Evolutionary conservation across 2,888 invertebrate genomes (phyloP).

Genomic region (Seira sanloemensis): DNA sequence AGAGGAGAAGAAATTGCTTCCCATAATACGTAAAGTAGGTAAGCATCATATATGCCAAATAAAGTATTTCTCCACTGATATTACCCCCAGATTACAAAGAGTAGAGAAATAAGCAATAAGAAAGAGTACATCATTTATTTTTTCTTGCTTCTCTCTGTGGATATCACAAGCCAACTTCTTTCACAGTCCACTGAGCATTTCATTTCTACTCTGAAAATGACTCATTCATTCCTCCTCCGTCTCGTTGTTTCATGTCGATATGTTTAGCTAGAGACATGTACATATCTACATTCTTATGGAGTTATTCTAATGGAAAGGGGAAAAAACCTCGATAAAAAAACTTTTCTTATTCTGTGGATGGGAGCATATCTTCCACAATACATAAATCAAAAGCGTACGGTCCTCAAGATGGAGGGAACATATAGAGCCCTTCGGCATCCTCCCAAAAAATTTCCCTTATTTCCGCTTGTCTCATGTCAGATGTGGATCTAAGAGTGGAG

Average conservation of each 20-base stretch:
- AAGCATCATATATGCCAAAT: too few species aligned
- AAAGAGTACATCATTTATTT: slow-evolving; percentile 3
- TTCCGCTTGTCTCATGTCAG: slow-evolving; percentile 6
- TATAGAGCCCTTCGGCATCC: slow-evolving; percentile 21
- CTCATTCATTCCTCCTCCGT: slow-evolving; percentile 23
- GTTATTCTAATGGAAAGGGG: too few species aligned
- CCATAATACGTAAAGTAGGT: too few species aligned
- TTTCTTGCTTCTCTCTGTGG: not conserved
- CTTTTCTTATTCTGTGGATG: too few species aligned
- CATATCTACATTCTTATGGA: too few species aligned
- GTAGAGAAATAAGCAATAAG: slow-evolving; percentile 1
- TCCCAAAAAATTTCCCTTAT: slow-evolving; percentile 16
- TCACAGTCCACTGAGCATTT: slow-evolving; percentile 53
- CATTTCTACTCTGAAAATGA: slow-evolving; percentile 47
- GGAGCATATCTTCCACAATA: not conserved
- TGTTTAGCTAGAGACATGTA: too few species aligned
- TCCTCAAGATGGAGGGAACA: not conserved
- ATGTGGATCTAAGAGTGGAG: not conserved
- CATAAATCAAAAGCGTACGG: slow-evolving; percentile 26
- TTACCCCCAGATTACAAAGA: not conserved
- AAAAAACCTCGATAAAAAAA: too few species aligned
- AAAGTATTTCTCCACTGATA: not conserved
- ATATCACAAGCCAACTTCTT: slow-evolving; percentile 46
- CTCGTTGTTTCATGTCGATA: not conserved
- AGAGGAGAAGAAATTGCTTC: too few species aligned